These are phyloP conservation scores for Heliconius congener DNA, from an alignment of 1,140 invertebrate species.

Conservation along the genomic window DNA sequence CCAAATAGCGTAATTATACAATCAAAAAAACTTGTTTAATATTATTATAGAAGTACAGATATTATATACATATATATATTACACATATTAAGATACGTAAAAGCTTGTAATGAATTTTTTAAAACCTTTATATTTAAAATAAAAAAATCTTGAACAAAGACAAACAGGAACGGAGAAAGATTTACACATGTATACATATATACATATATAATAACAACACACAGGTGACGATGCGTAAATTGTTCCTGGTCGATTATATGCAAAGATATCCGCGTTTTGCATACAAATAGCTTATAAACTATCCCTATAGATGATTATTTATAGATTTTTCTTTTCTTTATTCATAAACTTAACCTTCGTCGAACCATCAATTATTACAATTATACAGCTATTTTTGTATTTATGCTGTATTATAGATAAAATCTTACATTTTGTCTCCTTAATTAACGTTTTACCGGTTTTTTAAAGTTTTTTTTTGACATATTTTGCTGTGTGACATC, in stretches of 20 bases:
- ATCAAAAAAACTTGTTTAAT: too few relatives aligned
- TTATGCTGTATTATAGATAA: neutral
- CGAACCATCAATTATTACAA: neutral
- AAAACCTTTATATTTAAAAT: too few relatives aligned
- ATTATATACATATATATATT: too few relatives aligned
- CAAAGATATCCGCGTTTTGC: slow-evolving; percentile 27
- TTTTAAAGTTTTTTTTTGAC: neutral
- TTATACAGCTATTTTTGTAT: neutral
- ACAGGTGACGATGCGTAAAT: neutral
- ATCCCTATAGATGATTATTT: slow-evolving; percentile 25
- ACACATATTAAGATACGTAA: too few relatives aligned
- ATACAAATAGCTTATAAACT: slow-evolving; percentile 30
- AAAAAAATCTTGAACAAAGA: neutral
- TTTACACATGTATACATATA: slow-evolving; percentile 18
- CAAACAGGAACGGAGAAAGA: neutral
- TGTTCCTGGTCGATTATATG: slow-evolving; percentile 36
- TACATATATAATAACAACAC: neutral
- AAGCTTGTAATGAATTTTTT: too few relatives aligned
- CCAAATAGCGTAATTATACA: neutral
- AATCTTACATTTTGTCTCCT: neutral
- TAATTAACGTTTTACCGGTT: neutral
- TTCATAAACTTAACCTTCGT: slow-evolving; percentile 23
- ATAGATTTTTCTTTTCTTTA: slow-evolving; percentile 32
- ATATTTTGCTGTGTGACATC: neutral
- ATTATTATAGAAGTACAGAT: too few relatives aligned